Conservation (phyloP, 2,113 vertebrate species). For the Gnathonemus longibarbis region DNA sequence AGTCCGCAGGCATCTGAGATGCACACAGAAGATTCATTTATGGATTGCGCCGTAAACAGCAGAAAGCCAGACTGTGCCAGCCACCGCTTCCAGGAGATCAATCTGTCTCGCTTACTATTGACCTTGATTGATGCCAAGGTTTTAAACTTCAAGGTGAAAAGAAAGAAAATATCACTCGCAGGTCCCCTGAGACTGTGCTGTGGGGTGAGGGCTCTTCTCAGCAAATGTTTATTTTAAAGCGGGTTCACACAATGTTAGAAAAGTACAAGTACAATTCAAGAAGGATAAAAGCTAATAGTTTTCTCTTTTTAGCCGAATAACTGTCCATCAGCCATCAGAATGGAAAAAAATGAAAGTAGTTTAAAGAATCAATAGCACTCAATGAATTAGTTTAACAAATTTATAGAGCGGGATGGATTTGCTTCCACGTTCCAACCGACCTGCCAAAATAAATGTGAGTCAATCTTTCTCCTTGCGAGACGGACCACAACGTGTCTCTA, state of each 20-base stretch:
- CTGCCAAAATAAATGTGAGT: conserved; percentile 52
- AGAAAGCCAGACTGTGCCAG: conserved; percentile 26
- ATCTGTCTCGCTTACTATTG: conserved; percentile 38
- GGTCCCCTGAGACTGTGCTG: conserved; percentile 5
- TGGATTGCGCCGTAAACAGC: conserved; percentile 28
- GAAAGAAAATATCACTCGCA: conserved; percentile 28
- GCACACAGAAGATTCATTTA: conserved; percentile 20
- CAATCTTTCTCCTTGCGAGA: conserved; percentile 40
- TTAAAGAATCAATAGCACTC: conserved; percentile 47
- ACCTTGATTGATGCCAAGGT: conserved; percentile 39
- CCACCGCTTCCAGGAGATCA: conserved; percentile 26
- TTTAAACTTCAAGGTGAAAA: conserved; percentile 48
- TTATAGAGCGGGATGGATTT: conserved; percentile 40
- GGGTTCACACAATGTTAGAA: neutral
- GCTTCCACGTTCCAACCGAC: conserved; percentile 53
- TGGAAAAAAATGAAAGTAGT: conserved; percentile 42
- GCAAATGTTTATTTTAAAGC: conserved; percentile 5
- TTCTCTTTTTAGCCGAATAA: conserved; percentile 38
- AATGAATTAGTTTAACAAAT: conserved; percentile 51
- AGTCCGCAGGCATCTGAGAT: neutral
- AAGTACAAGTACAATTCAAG: neutral
- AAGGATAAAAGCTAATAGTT: neutral
- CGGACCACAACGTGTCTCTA: conserved; percentile 38
- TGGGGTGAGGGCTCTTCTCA: neutral
- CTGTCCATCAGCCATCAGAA: conserved; percentile 51